Percentiles rank a stretch among this genome's conserved stretches.
Evolutionary conservation across 2,797 vertebrate species (phyloP).

Genomic region (Chaetodon trifasciatus): DNA sequence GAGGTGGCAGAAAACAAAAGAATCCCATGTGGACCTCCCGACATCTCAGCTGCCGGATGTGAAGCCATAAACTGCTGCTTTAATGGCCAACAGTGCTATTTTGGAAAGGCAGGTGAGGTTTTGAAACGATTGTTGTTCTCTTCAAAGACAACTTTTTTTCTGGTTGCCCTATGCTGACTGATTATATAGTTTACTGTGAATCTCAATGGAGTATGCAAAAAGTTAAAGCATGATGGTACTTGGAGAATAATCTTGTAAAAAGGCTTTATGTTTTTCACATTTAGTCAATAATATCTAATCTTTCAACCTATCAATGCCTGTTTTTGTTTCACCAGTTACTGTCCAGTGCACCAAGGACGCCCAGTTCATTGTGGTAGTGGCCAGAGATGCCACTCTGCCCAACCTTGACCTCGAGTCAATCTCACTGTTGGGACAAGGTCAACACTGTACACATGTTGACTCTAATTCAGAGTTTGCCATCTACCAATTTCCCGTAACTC

Average conservation of each 20-base stretch:
- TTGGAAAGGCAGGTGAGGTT: conserved; percentile 75
- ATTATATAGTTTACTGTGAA: neutral
- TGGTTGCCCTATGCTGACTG: neutral
- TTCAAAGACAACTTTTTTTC: too few relatives aligned
- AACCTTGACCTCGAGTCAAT: conserved; percentile 68
- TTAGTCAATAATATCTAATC: too few relatives aligned
- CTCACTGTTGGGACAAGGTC: conserved; percentile 58
- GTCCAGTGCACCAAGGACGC: conserved; percentile 83
- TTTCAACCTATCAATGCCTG: neutral
- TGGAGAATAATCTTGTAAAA: too few relatives aligned
- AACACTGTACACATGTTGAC: conserved; percentile 67
- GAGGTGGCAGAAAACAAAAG: conserved; percentile 37
- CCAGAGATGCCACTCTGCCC: conserved; percentile 77
- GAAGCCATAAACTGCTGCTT: conserved; percentile 75
- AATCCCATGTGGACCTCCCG: conserved; percentile 72
- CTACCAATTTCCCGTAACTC: conserved; percentile 81
- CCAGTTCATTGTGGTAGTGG: conserved; percentile 80
- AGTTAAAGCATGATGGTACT: too few relatives aligned
- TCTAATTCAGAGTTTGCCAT: conserved; percentile 78
- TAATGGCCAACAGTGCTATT: conserved; percentile 75
- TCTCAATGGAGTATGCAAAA: too few relatives aligned
- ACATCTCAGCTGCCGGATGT: conserved; percentile 63
- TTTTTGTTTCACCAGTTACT: conserved; percentile 73
- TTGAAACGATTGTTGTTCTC: neutral
- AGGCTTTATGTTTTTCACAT: too few relatives aligned